Conservation (phyloP, 2,797 vertebrate genomes). For the Parambassis ranga region DNA sequence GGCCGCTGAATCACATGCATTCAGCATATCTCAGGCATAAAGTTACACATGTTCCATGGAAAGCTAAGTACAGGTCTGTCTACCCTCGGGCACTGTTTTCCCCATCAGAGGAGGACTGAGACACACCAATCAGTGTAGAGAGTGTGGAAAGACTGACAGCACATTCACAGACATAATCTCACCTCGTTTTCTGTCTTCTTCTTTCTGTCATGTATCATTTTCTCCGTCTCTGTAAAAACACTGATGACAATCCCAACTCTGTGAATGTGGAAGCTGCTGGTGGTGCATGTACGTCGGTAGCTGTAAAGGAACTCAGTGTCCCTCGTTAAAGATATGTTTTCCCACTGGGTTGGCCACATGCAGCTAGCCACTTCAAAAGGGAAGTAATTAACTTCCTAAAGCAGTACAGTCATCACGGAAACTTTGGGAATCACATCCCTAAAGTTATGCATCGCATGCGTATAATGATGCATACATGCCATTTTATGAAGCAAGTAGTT, state of each 20-base stretch:
- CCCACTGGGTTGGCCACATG: constrained; percentile 8
- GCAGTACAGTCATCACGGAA: constrained; percentile 9
- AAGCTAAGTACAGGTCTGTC: constrained; percentile 31
- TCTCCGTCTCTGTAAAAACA: constrained; percentile 17
- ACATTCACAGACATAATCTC: constrained; percentile 47
- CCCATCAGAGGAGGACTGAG: constrained; percentile 43
- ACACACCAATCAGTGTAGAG: constrained; percentile 31
- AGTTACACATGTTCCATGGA: constrained; percentile 43
- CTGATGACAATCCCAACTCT: constrained; percentile 24
- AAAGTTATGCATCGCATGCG: neutral
- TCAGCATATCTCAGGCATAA: constrained; percentile 9
- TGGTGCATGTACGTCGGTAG: constrained; percentile 16
- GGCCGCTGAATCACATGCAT: neutral
- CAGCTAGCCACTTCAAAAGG: constrained; percentile 20
- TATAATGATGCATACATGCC: neutral
- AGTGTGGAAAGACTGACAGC: constrained; percentile 42
- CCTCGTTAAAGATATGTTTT: constrained; percentile 36
- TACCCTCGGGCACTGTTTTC: constrained; percentile 53
- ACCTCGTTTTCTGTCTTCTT: constrained; percentile 4
- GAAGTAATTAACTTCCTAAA: constrained; percentile 11
- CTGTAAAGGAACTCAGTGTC: constrained; percentile 27
- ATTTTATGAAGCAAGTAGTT: constrained; percentile 10
- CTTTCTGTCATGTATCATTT: constrained; percentile 25
- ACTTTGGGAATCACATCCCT: constrained; percentile 8
- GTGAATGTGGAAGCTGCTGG: neutral